Conservation (phyloP, 1,140 invertebrate genomes). For the Trichonephila clavata region DNA sequence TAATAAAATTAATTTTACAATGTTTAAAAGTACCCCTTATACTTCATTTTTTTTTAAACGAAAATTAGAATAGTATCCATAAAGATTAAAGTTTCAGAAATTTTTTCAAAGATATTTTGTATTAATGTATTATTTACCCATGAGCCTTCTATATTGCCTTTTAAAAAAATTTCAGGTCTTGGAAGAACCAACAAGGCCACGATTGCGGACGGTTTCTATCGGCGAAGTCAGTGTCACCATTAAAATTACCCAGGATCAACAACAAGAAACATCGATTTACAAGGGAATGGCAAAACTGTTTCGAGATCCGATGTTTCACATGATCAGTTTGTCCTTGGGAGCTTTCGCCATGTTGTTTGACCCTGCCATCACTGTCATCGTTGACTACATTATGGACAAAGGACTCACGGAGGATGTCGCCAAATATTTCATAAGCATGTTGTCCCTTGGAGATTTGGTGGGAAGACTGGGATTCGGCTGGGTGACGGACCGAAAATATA, state of each 20-base stretch:
- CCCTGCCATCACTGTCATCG: constrained; percentile 54
- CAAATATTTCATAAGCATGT: constrained; percentile 70
- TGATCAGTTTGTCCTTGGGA: constrained; percentile 58
- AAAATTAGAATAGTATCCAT: too few relatives aligned
- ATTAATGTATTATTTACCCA: not conserved
- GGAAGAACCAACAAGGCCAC: not conserved
- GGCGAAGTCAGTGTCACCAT: constrained; percentile 36
- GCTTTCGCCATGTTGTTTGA: constrained; percentile 56
- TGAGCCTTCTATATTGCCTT: not conserved
- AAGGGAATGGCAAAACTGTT: constrained; percentile 29
- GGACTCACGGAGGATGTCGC: constrained; percentile 46
- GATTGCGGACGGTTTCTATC: not conserved
- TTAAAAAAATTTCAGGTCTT: not conserved
- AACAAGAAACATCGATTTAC: constrained; percentile 28
- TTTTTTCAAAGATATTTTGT: not conserved
- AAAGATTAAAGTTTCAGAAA: not conserved
- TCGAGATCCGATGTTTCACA: constrained; percentile 70
- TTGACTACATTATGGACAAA: constrained; percentile 72
- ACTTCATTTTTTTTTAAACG: too few relatives aligned
- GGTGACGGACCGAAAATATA: constrained; percentile 55
- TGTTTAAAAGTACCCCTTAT: too few relatives aligned
- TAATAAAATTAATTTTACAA: too few relatives aligned
- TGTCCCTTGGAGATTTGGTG: constrained; percentile 38
- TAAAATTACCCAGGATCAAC: not conserved
- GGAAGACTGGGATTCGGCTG: constrained; percentile 60